These are phyloP conservation scores for Galendromus occidentalis DNA, from an alignment of 1,140 invertebrate species.

Conservation along the genomic window DNA sequence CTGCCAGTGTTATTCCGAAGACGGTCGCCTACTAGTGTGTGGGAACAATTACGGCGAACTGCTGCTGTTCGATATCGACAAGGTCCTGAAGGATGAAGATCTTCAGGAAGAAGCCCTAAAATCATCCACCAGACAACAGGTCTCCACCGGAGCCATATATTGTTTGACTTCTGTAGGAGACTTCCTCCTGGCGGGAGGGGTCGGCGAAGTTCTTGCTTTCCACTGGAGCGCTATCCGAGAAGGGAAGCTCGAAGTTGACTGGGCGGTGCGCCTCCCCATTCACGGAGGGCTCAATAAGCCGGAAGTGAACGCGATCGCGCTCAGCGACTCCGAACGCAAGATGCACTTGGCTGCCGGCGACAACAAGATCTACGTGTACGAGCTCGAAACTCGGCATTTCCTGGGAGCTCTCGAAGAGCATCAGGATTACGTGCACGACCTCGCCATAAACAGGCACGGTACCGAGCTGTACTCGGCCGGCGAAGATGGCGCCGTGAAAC, in stretches of 20 bases:
- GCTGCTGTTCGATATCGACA: neutral
- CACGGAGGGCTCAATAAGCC: slow-evolving; percentile 4
- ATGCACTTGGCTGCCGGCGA: neutral
- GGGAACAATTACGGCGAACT: slow-evolving; percentile 5
- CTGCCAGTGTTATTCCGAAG: slow-evolving; percentile 3
- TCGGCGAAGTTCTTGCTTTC: neutral
- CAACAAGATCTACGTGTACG: neutral
- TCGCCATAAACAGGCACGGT: neutral
- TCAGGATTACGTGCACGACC: slow-evolving; percentile 1
- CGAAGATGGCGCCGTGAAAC: slow-evolving; percentile 6
- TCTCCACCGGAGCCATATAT: neutral
- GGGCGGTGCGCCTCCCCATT: neutral
- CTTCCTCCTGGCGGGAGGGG: neutral
- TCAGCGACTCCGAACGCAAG: neutral
- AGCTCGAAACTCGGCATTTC: neutral
- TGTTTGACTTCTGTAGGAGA: slow-evolving; percentile 3
- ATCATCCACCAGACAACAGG: neutral
- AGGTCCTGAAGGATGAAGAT: neutral
- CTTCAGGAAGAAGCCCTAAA: neutral
- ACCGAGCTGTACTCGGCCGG: slow-evolving; percentile 2
- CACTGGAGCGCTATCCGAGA: neutral
- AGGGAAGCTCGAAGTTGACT: neutral
- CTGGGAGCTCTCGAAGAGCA: slow-evolving; percentile 1
- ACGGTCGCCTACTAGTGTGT: neutral
- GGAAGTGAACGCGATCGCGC: neutral